phyloP scores from a whole-genome alignment of 1,140 invertebrate genomes.

The Piezodorus guildinii region DNA sequence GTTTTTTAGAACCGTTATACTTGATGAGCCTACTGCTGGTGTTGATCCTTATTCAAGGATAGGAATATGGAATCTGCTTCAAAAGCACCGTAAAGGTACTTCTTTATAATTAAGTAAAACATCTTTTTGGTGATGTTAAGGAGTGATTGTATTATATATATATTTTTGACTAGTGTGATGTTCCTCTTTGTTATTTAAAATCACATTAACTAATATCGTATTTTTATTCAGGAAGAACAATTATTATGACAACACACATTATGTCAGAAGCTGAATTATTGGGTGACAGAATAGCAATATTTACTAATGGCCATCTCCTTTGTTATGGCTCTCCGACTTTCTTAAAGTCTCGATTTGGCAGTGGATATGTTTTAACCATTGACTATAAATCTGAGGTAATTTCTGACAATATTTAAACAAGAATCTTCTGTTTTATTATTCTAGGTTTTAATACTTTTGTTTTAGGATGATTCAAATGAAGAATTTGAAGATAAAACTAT shows the following conservation, averaged over 20 bases:
- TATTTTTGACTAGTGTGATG: no score
- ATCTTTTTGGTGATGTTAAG: no score
- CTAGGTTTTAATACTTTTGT: no score
- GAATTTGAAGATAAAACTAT: no score
- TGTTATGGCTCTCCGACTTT: slow-evolving; percentile 51
- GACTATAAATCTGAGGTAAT: slow-evolving; percentile 13
- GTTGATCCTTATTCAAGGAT: slow-evolving; percentile 46
- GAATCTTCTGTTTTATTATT: no score
- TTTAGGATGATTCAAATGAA: no score
- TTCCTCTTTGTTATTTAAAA: neutral
- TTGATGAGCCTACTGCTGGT: slow-evolving; percentile 53
- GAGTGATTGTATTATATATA: no score
- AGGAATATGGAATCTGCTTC: slow-evolving; percentile 46
- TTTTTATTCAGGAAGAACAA: slow-evolving; percentile 39
- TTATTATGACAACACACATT: slow-evolving; percentile 54
- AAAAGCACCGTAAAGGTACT: slow-evolving; percentile 35
- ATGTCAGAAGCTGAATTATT: slow-evolving; percentile 45
- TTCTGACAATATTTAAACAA: no score
- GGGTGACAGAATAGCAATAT: slow-evolving; percentile 56
- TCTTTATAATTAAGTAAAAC: no score
- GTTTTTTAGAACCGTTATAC: slow-evolving; percentile 45
- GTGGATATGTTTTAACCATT: slow-evolving; percentile 27
- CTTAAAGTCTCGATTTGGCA: slow-evolving; percentile 40
- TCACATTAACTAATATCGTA: neutral
- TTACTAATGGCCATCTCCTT: slow-evolving; percentile 47